Base-by-base conservation (phyloP, 2,797 vertebrate species). In the Geotrypetes seraphini region DNA sequence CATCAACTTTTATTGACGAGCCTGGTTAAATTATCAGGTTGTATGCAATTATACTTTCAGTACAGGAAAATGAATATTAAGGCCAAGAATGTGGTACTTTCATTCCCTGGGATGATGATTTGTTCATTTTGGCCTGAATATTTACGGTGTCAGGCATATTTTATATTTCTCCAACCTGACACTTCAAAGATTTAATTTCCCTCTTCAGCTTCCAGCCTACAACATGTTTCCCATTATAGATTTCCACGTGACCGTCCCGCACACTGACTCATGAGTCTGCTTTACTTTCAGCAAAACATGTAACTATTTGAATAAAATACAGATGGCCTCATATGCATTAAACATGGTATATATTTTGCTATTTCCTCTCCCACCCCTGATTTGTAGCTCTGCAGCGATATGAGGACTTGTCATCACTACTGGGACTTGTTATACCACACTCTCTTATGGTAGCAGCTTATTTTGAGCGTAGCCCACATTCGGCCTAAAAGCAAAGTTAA, bases 21-120 rank as follows among this genome's bases (percentile, higher is more conserved):
- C 65, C 69, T 75, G 66, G 69, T 68, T 73, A 73, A 73, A 77
- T 77, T 75, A 77, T 75, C 69, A 69, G 63, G 63, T 77, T 75
- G 67, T 69, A 66, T 51, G 58, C 66, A 70, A 69, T 73, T 73
- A 71, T 70, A 61, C 67, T 67, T n/a, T 66, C 60, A 70, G 50
- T 38, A 57, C 68, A 68, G 69, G 73, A 74, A 76, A 76, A 75
- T 50, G 60, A 61, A 59, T 43, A 53, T 57, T 71, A 62, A 57
- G 66, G 71, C 71, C 73, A 77, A 73, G 52, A 73, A 61, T 67
- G 70, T 57, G 59, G 62, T 71, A 60, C 69, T 69, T 37, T 73
- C 63, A 60, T 73, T 75, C 67, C 60, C 60, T 69, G 63, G 70
- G 63, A 71, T 50, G 53, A 70, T 71, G 67, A 77, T 77, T 77